Evolutionary conservation across 2,888 invertebrate genomes (phyloP), one percentile per base, ranked within the genome.

Genomic region (Nysson spinosus): DNA sequence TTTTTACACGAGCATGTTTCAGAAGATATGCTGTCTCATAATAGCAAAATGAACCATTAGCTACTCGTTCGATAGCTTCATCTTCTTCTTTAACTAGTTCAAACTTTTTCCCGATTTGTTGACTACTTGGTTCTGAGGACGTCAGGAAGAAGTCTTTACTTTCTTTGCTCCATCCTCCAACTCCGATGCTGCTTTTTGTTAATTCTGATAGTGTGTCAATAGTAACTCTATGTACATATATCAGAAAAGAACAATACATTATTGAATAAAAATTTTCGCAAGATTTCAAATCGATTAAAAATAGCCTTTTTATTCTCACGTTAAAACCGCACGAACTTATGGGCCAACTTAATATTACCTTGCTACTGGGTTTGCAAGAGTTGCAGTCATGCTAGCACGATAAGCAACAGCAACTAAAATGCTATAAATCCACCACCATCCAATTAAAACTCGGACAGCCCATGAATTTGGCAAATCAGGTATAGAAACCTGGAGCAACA

Each of bases 381-480:
- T 94, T 0, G 95, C 95, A 0, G 95, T 95, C 91, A 96, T 93
- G 77, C 95, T 95, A 0, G 95, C 95, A 79, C 93, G 88, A 83
- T 96, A 96, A 0, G 93, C 91, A 0, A 95, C 94, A 0, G 93
- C 93, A 3, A 95, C 89, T 2, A 95, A 88, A 63, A 95, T 91
- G 79, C 94, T 94, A 83, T 95, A 96, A 1, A 95, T 85, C 95
- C 95, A 96, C 87, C 95, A 96, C 93, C 95, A 95, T 0, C 96
- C 95, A 1, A 95, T 95, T 9, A 96, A 88, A 20, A 95, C 88
- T 26, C 95, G 89, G 34, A 96, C 88, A 0, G 95, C 93, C 95
- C 95, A 95, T 11, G 93, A 94, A 11, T 90, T 89, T 0, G 95
- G 95, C 72, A 95, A 88, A 79, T 91, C 91, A 0, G 95, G 95